Percentiles rank a stretch among this genome's conserved stretches.
Evolutionary conservation across 2,888 invertebrate species (phyloP).

Genomic region (Crossocerus cetratus): DNA sequence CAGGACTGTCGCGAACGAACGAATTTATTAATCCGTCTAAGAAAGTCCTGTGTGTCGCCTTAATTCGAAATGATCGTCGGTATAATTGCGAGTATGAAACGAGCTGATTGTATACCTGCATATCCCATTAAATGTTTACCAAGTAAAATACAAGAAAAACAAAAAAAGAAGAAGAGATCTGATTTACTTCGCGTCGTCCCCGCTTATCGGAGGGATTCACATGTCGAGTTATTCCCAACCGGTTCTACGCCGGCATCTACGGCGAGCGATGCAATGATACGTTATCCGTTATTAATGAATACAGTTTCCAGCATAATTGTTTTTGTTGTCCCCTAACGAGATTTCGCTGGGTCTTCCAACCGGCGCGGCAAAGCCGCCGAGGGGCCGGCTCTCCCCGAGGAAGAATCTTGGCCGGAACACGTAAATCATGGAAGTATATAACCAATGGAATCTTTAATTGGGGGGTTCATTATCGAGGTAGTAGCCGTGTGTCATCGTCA

Average conservation of each 20-base stretch:
- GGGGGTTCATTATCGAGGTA: conserved; percentile 32
- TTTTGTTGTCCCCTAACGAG: conserved; percentile 49
- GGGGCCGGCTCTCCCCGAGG: neutral
- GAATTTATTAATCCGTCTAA: neutral
- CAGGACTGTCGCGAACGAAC: neutral
- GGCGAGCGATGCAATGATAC: conserved; percentile 55
- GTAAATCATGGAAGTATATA: conserved; percentile 39
- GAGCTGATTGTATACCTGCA: conserved; percentile 52
- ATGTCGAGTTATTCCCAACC: conserved; percentile 52
- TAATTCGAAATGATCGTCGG: conserved; percentile 42
- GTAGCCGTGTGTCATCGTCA: conserved; percentile 6
- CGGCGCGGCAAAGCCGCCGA: conserved; percentile 3
- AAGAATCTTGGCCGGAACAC: conserved; percentile 22
- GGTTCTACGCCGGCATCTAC: conserved; percentile 53
- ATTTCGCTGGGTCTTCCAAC: conserved; percentile 38
- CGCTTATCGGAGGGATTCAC: conserved; percentile 57
- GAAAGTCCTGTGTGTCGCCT: conserved; percentile 25
- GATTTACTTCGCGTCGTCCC: conserved; percentile 52
- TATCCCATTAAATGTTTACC: conserved; percentile 45
- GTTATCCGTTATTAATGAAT: conserved; percentile 58
- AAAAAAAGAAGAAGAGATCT: conserved; percentile 33
- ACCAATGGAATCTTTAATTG: conserved; percentile 34
- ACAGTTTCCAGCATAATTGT: conserved; percentile 54
- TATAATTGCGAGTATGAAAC: conserved; percentile 34
- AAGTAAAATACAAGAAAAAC: conserved; percentile 16